A percentile compares a stretch with the other conserved stretches of the same genome.
phyloP scores from a whole-genome alignment of 2,797 vertebrate genomes.

The Phalanger gymnotis region DNA sequence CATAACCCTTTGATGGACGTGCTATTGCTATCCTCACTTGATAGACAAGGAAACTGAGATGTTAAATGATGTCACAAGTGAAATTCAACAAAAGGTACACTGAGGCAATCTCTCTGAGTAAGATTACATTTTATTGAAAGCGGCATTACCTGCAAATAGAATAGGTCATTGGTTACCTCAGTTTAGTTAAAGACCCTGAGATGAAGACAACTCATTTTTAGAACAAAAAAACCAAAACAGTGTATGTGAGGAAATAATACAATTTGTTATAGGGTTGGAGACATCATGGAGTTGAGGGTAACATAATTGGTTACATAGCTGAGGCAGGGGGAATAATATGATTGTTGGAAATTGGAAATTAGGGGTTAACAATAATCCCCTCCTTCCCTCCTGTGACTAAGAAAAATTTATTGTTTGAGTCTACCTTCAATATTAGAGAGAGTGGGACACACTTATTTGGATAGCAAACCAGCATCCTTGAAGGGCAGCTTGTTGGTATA shows the following conservation, averaged over 20 bases:
- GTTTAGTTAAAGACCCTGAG: background rate
- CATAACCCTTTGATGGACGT: background rate
- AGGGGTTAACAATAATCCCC: background rate
- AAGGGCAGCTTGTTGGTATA: no score
- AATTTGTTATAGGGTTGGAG: background rate
- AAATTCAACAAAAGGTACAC: background rate
- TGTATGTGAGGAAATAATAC: background rate
- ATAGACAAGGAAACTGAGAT: background rate
- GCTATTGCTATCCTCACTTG: background rate
- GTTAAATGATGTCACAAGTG: background rate
- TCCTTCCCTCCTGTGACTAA: background rate
- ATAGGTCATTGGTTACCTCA: background rate
- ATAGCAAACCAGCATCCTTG: background rate
- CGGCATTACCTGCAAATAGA: background rate
- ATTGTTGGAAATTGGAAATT: background rate
- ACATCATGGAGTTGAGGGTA: background rate
- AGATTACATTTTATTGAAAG: background rate
- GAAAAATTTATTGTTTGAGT: background rate
- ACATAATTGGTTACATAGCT: background rate
- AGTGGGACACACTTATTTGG: background rate
- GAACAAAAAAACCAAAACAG: background rate
- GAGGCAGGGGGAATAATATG: background rate
- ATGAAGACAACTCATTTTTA: background rate
- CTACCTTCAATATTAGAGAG: background rate
- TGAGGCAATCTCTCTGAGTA: background rate